Evolutionary conservation across 2,888 invertebrate genomes (phyloP).

Genomic region (Carabus problematicus): DNA sequence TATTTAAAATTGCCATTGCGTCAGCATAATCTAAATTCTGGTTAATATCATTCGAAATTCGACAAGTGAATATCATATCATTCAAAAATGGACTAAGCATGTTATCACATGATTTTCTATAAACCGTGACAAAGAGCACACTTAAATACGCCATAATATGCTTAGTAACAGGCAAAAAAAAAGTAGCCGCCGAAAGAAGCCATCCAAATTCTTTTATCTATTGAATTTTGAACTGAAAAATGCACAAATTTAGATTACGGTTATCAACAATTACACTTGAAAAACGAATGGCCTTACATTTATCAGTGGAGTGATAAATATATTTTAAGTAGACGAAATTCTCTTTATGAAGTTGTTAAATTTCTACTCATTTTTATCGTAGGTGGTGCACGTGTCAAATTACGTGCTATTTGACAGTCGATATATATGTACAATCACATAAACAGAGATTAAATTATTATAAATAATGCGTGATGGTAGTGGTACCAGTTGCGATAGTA

Average conservation of each 20-base stretch:
- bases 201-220: slow-evolving; percentile 39
- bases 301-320: slow-evolving; percentile 26
- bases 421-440: not conserved
- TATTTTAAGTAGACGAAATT: slow-evolving; percentile 9
- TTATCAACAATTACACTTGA: slow-evolving; percentile 42
- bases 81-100: not conserved
- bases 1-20: slow-evolving; percentile 13
- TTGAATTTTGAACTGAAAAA: slow-evolving; percentile 39
- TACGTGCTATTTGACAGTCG: too few relatives aligned
- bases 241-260: slow-evolving; percentile 33
- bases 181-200: slow-evolving; percentile 24
- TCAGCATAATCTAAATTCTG: slow-evolving; percentile 24
- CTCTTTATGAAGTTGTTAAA: too few relatives aligned
- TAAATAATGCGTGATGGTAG: too few relatives aligned
- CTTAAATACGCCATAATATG: slow-evolving; percentile 14
- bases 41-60: slow-evolving; percentile 24
- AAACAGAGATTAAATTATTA: too few relatives aligned
- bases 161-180: slow-evolving; percentile 26
- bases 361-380: slow-evolving; percentile 3
- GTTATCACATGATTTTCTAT: slow-evolving; percentile 26
- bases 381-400: not conserved
- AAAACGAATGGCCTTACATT: slow-evolving; percentile 36
- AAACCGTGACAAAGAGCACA: slow-evolving; percentile 29
- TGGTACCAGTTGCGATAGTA: too few relatives aligned
- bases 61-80: slow-evolving; percentile 10